Evolutionary conservation across 2,797 vertebrate genomes (phyloP), one percentile per base, ranked within the genome.

Genomic region (Fistularia tabacaria): DNA sequence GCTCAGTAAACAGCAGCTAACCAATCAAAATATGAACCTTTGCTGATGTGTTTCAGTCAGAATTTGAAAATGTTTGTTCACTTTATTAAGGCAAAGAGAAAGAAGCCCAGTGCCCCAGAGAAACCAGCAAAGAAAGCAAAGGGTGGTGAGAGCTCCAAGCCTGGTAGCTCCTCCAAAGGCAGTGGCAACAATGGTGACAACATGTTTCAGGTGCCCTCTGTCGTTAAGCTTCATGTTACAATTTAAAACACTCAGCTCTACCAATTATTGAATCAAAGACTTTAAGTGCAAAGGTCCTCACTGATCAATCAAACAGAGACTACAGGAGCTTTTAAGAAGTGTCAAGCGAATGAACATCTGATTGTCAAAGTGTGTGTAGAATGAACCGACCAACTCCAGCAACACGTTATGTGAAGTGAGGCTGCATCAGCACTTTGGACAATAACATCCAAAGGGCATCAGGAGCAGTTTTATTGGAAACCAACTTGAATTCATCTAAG

Each of bases 51-150:
- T 38, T 13, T 50, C 1, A 38, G 6, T 50, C 9, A 15, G 10
- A 8, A 5, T 2, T 8, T 43, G 0, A 12, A 38, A 41, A 36
- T 39, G 1, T 14, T 14, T 52, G 0, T 12, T 10, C 52, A 2
- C 50, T 51, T 40, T 76, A 62, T 56, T 61, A 56, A 98, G 95
- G 90, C 92, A 38, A 98, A 98, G 77, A 91, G 92, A 86, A 98
- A 95, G 94, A 98, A 94, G 93, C 71, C 90, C n/a, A 87, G 79
- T 56, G 9, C 84, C 57, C 87, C 91, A 10, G 96, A 97, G 74
- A 98, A 97, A 63, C 88, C 92, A 8, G 80, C 90, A 11, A 99
- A 98, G 89, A 98, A 97, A 59, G 90, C 91, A 59, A 99, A 98
- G 82, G 92, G 90, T 0, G 96, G 95, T 1, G 97, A 98, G 79